Base-by-base conservation (phyloP, 2,113 vertebrate genomes). In the mouse (Mus musculus) region DNA sequence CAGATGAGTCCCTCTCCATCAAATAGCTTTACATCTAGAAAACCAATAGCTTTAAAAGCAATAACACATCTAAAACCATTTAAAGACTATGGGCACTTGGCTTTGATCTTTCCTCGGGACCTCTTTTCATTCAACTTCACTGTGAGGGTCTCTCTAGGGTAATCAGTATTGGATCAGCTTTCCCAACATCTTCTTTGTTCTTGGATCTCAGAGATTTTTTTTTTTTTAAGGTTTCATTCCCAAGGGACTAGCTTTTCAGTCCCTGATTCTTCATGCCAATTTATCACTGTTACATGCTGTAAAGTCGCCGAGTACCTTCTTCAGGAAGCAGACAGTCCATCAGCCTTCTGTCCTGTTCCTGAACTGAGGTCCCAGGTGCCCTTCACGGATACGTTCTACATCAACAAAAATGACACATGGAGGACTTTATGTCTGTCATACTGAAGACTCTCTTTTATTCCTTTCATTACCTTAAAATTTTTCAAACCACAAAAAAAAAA, bases 361-460 rank as follows among this genome's bases (percentile, higher is more conserved):
- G 84, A 91, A 20, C 63, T 80, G 72, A 97, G n/a, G 63, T 91
- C 67, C 67, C 84, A 42, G 59, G 1, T 86, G 36, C 63, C 82
- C 95, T 97, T 95, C 54, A 24, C 36, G 85, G 87, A 93, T 96
- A 65, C 93, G 77, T 93, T 96, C 94, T 97, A n/a, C 65, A 30
- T 42, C 81, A 94, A 46, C 80, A 63, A 28, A 95, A 89, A 87
- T 63, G 39, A 12, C 11, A 13, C 19, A 4, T 78, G 69, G 69
- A n/a, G 88, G 54, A 59, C 77, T 95, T 69, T 93, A 16, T 76
- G 36, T 86, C 49, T 39, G 26, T 26, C 11, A 30, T 56, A 52
- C 63, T 39, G 80, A 88, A 95, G 52, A 87, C 36, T 73, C n/a
- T 78, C 42, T 7, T 92, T 95, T 28, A 75, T 90, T 96, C 56